These are phyloP conservation scores for Bugulina stolonifera DNA, from an alignment of 2,888 invertebrate genomes.

Conservation along the genomic window DNA sequence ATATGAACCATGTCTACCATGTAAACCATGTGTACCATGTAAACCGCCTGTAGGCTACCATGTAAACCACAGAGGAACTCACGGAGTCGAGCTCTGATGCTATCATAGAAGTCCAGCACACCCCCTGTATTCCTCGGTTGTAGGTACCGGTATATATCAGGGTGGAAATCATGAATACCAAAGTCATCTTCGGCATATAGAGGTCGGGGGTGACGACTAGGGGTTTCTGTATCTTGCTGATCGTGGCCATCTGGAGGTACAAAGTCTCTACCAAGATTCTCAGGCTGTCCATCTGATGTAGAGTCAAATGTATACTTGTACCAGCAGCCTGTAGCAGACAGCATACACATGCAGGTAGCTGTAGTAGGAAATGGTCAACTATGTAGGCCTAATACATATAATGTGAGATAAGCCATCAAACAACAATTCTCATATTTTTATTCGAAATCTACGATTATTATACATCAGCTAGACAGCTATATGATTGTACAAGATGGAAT, in stretches of 20 bases:
- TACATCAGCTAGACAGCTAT: too few species aligned
- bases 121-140: not conserved
- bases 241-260: not conserved
- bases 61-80: too few species aligned
- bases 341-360: too few species aligned
- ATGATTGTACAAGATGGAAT: too few species aligned
- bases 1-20: too few species aligned
- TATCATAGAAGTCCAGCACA: not conserved
- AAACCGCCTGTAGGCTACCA: too few species aligned
- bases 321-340: constrained; percentile 7
- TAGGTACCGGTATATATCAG: not conserved
- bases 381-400: too few species aligned
- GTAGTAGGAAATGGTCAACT: too few species aligned
- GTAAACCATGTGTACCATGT: too few species aligned
- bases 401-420: too few species aligned
- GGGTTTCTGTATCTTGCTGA: not conserved
- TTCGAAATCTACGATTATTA: too few species aligned
- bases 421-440: too few species aligned
- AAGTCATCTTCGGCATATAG: not conserved
- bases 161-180: not conserved
- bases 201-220: not conserved
- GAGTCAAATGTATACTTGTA: constrained; percentile 25
- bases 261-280: constrained; percentile 14
- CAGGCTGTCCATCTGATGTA: constrained; percentile 6
- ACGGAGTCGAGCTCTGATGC: not conserved